A percentile compares a stretch with the other conserved stretches of the same genome.
Evolutionary conservation across 2,888 invertebrate species (phyloP).

Genomic region (Selenia dentaria): DNA sequence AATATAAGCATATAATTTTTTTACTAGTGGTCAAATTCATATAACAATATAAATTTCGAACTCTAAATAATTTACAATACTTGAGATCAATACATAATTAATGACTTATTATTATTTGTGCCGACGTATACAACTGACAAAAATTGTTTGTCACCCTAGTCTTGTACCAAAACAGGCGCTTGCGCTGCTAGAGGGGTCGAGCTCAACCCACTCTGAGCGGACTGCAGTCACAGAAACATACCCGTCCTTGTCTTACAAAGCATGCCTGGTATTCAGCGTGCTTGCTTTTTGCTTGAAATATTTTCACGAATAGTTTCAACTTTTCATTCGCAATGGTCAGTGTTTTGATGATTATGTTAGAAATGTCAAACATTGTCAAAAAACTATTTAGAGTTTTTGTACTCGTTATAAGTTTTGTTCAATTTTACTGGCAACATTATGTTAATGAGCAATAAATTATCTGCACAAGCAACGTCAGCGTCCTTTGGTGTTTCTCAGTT

Average conservation of each 20-base stretch:
- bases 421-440: too few relatives aligned
- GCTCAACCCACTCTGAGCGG: slow-evolving; percentile 70
- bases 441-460: too few relatives aligned
- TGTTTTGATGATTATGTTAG: slow-evolving; percentile 15
- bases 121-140: not conserved
- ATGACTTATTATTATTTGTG: slow-evolving; percentile 1
- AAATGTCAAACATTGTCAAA: slow-evolving; percentile 18
- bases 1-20: too few relatives aligned
- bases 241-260: slow-evolving; percentile 62
- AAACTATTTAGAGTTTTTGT: slow-evolving; percentile 6
- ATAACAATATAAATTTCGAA: too few relatives aligned
- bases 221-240: slow-evolving; percentile 57
- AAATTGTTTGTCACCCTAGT: slow-evolving; percentile 71
- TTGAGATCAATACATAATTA: too few relatives aligned
- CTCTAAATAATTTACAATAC: too few relatives aligned
- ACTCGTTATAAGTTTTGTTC: too few relatives aligned
- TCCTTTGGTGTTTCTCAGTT: too few relatives aligned
- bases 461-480: too few relatives aligned
- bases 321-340: slow-evolving; percentile 34
- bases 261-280: slow-evolving; percentile 42
- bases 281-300: slow-evolving; percentile 45
- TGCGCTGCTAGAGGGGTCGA: slow-evolving; percentile 67
- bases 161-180: slow-evolving; percentile 69
- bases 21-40: too few relatives aligned
- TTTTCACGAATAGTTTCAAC: slow-evolving; percentile 36